phyloP scores from a whole-genome alignment of 2,888 invertebrate genomes.

The Orthosia gracilis region DNA sequence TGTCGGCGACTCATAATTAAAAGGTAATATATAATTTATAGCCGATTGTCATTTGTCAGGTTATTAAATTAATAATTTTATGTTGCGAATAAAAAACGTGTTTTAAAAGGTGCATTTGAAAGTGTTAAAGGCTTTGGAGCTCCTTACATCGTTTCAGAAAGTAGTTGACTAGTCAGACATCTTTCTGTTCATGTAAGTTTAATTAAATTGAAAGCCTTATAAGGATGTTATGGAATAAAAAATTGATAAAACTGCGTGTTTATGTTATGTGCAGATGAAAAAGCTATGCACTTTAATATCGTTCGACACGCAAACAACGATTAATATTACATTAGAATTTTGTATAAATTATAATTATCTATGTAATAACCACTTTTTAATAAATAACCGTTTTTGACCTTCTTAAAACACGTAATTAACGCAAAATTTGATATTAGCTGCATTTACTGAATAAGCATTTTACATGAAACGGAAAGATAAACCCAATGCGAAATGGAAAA shows the following conservation, averaged over 20 bases:
- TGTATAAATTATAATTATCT: conserved; percentile 24
- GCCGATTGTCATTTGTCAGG: conserved; percentile 51
- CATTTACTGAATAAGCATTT: neutral
- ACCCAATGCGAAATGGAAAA: neutral
- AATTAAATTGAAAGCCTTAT: conserved; percentile 43
- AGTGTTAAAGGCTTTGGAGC: conserved; percentile 14
- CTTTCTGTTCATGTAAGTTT: conserved; percentile 44
- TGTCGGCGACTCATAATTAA: conserved; percentile 63
- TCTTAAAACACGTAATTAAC: neutral
- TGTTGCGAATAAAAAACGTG: conserved; percentile 27
- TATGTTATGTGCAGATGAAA: conserved; percentile 25
- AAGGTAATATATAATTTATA: conserved; percentile 53
- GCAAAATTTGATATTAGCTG: conserved; percentile 2
- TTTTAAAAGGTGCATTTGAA: conserved; percentile 49
- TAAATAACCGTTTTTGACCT: conserved; percentile 32
- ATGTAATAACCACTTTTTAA: conserved; percentile 14
- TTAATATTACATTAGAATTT: conserved; percentile 37
- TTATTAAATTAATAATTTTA: conserved; percentile 27
- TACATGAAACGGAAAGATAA: neutral
- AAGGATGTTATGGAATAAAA: conserved; percentile 41
- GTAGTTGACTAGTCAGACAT: conserved; percentile 1
- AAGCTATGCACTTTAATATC: conserved; percentile 42
- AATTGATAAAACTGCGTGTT: conserved; percentile 30
- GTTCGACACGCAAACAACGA: conserved; percentile 35
- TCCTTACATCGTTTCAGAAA: conserved; percentile 30